Evolutionary conservation across 2,888 invertebrate genomes (phyloP), one percentile per base, ranked within the genome.

Genomic region (Atrina japonica): DNA sequence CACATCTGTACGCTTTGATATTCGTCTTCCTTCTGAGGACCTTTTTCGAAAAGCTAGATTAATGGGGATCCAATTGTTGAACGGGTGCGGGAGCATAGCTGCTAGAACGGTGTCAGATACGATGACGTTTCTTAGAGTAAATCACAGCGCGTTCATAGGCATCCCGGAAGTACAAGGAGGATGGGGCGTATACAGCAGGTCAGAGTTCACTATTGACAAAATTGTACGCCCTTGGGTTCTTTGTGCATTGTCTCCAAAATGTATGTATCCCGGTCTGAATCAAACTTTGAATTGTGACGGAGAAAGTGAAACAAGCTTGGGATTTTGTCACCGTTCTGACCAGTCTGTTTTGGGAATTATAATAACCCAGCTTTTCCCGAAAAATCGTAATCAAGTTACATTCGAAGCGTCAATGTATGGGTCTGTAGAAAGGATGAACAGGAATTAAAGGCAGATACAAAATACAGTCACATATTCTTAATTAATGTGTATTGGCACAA

Each of bases 321-420:
- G 76, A 7, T 58, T 70, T 7, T 79, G 78, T 56, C 78, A 79
- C 55, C 59, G 78, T 16, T 79, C 75, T 40, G 78, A 79, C 58
- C 78, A 79, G 40, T 70, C 78, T 18, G 73, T 79, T 23, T 59
- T 79, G 9, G 70, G 75, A 18, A 70, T 79, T 40, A 43, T 79
- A n/a, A 40, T 79, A 18, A 56, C 40, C 3, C 43, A 47, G 45
- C 18, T 60, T 18, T 60, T 60, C n/a, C n/a, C n/a, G n/a, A n/a
- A n/a, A n/a, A n/a, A n/a, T n/a, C n/a, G n/a, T n/a, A n/a, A n/a
- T n/a, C n/a, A n/a, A n/a, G n/a, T n/a, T n/a, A n/a, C n/a, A n/a
- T n/a, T n/a, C n/a, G n/a, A n/a, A n/a, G n/a, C n/a, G n/a, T n/a
- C n/a, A n/a, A n/a, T n/a, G n/a, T n/a, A n/a, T n/a, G n/a, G n/a